Conservation (phyloP, 1,140 invertebrate species). For the Drosophila persimilis region DNA sequence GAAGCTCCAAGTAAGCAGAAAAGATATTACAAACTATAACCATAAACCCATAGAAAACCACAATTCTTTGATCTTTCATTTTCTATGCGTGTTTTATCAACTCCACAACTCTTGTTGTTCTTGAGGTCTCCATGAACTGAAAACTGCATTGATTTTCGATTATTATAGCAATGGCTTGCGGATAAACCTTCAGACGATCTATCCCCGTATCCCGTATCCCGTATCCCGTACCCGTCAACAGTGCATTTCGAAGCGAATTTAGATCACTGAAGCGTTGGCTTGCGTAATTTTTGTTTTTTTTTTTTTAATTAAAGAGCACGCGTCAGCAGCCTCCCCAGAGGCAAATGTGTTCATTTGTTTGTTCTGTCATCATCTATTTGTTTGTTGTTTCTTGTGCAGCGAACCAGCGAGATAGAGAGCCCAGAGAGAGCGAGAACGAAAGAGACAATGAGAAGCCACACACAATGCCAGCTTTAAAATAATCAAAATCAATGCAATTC, state of each 20-base stretch:
- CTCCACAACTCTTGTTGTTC: no score
- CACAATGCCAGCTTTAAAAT: constrained; percentile 43
- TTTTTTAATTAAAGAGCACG: constrained; percentile 62
- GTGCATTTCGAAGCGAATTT: not conserved
- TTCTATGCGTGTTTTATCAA: no score
- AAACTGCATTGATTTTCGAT: no score
- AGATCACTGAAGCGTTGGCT: constrained; percentile 7
- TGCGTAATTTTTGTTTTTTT: constrained; percentile 34
- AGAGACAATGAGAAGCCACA: constrained; percentile 23
- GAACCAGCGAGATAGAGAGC: constrained; percentile 50
- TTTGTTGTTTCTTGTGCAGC: constrained; percentile 39
- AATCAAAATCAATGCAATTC: constrained; percentile 76
- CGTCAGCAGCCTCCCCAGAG: constrained; percentile 40
- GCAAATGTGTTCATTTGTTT: constrained; percentile 11
- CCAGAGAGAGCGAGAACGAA: not conserved
- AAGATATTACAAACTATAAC: no score
- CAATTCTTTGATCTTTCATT: no score
- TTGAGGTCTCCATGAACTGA: no score
- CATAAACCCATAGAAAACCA: no score
- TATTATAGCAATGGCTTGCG: no score
- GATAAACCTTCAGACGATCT: no score
- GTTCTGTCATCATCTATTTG: not conserved
- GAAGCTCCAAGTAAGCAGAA: no score
- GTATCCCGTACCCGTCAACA: no score
- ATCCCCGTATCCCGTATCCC: no score